Percentiles rank a stretch among this genome's conserved stretches.
Conservation (phyloP, 2,888 invertebrate species). For the Seladonia tumulorum region DNA sequence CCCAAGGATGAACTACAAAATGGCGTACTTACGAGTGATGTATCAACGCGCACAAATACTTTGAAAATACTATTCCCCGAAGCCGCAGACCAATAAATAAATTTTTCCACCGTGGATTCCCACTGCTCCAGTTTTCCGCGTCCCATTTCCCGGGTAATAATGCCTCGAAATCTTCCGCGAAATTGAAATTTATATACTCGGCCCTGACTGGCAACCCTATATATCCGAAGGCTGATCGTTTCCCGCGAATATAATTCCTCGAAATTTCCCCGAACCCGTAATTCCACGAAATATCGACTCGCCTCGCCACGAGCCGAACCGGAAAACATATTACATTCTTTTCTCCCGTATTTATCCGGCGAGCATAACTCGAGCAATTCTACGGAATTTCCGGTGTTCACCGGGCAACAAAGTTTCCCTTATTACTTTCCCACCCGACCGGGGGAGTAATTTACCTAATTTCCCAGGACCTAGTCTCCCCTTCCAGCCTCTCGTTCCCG, state of each 20-base stretch:
- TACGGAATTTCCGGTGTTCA: slow-evolving; percentile 30
- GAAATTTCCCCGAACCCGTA: neutral
- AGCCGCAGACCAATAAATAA: neutral
- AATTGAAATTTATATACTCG: neutral
- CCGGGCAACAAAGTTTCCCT: slow-evolving; percentile 19
- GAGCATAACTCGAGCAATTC: slow-evolving; percentile 31
- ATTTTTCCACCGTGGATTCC: neutral
- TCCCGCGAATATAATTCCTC: neutral
- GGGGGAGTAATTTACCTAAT: slow-evolving; percentile 45
- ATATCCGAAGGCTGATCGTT: neutral
- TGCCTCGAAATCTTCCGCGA: neutral
- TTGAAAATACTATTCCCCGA: neutral
- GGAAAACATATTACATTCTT: slow-evolving; percentile 27
- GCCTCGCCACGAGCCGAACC: neutral
- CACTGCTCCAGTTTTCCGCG: neutral
- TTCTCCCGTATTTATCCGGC: slow-evolving; percentile 15
- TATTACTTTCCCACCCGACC: slow-evolving; percentile 30
- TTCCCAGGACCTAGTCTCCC: slow-evolving; percentile 11
- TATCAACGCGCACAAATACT: neutral
- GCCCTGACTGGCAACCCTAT: neutral
- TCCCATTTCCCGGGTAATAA: neutral
- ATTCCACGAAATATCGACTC: neutral
- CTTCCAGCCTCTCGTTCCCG: neutral
- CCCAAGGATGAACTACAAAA: neutral
- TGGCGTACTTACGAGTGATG: neutral